A percentile compares a stretch with the other conserved stretches of the same genome.
Conservation (phyloP, 2,113 vertebrate genomes). For the Carlito syrichta region DNA sequence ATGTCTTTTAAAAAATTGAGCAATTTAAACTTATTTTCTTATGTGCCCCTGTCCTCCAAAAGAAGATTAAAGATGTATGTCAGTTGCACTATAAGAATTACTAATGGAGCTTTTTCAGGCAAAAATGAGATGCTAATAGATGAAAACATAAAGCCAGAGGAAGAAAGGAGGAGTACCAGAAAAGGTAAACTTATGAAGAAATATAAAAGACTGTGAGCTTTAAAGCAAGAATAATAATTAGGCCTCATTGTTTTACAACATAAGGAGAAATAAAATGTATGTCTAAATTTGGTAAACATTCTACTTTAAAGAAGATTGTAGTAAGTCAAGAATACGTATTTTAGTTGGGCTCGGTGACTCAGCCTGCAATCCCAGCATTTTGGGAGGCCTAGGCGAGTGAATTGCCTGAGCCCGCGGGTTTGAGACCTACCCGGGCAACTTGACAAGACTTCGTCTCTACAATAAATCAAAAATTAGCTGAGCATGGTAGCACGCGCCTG, state of each 20-base stretch:
- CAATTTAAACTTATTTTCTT: neutral
- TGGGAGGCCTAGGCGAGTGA: no score
- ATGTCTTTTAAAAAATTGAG: neutral
- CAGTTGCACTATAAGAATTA: neutral
- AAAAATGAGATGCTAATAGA: neutral
- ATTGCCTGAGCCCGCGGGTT: no score
- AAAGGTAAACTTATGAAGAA: neutral
- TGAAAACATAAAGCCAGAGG: neutral
- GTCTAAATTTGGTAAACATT: neutral
- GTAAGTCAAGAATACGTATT: neutral
- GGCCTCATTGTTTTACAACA: neutral
- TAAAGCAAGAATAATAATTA: neutral
- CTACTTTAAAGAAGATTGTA: neutral
- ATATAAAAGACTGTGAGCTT: neutral
- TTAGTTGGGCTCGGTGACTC: no score
- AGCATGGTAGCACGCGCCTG: no score
- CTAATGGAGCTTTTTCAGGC: neutral
- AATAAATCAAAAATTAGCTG: no score
- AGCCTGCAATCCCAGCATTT: no score
- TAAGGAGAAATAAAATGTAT: neutral
- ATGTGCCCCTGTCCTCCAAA: fast-evolving
- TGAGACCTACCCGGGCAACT: no score
- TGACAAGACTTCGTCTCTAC: no score
- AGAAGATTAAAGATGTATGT: neutral
- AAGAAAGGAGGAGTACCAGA: neutral